Conservation (phyloP, 2,888 invertebrate genomes). For the Lysandra coridon region DNA sequence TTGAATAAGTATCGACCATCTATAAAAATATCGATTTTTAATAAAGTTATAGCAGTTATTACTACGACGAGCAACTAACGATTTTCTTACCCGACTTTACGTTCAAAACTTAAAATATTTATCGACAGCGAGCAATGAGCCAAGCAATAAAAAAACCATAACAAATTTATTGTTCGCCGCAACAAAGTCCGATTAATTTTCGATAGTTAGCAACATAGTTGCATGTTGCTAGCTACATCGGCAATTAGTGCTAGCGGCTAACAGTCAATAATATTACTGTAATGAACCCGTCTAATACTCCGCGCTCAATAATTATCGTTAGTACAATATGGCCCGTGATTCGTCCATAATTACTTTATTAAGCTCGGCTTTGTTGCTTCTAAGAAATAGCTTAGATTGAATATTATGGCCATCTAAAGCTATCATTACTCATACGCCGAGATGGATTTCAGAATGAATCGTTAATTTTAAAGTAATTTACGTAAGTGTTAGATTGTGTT, state of each 20-base stretch:
- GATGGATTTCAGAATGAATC: not conserved
- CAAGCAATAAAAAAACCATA: conserved; percentile 9
- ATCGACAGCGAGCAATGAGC: not conserved
- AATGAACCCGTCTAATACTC: not conserved
- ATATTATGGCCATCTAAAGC: not conserved
- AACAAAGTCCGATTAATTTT: conserved; percentile 18
- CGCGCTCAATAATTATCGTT: not conserved
- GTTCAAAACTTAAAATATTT: not conserved
- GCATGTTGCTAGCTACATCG: not conserved
- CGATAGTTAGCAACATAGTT: not conserved
- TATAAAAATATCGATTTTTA: too few relatives aligned
- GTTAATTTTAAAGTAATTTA: not conserved
- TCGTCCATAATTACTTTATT: conserved; percentile 24
- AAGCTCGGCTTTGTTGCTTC: not conserved
- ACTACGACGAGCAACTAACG: not conserved
- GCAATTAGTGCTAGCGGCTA: conserved; percentile 16
- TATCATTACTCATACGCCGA: not conserved
- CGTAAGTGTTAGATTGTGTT: not conserved
- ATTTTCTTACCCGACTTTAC: not conserved
- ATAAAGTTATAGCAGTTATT: too few relatives aligned
- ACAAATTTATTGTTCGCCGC: conserved; percentile 14
- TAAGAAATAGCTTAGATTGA: conserved; percentile 8
- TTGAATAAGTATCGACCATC: too few relatives aligned
- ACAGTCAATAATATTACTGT: conserved; percentile 22
- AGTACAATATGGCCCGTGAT: conserved; percentile 9